Evolutionary conservation across 2,797 vertebrate genomes (phyloP).

Genomic region (Vespertilio murinus): DNA sequence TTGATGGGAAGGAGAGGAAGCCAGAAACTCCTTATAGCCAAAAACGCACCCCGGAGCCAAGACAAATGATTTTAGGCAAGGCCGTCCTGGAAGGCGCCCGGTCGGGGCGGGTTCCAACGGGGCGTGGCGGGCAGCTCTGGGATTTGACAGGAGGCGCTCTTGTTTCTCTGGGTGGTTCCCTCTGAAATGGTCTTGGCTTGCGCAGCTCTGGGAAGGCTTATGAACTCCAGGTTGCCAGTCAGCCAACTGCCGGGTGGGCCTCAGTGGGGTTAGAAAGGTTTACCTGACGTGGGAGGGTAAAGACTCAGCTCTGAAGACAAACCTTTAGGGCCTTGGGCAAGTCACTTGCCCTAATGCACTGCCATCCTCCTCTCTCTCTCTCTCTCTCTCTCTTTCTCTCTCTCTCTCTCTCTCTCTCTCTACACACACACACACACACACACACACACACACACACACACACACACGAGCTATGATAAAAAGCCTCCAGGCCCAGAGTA

Average conservation of each 20-base stretch:
- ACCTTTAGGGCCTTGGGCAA: not conserved
- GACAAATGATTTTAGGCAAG: conserved; percentile 71
- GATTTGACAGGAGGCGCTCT: conserved; percentile 44
- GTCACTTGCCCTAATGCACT: not conserved
- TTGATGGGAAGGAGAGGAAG: conserved; percentile 73
- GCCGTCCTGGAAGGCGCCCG: conserved; percentile 69
- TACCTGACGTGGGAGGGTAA: not conserved
- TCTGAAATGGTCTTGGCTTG: conserved; percentile 16
- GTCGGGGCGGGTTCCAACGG: conserved; percentile 74
- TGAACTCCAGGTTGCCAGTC: not conserved
- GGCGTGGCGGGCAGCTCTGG: conserved; percentile 44
- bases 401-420: not conserved
- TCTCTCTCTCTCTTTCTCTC: not conserved
- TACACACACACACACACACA: not conserved
- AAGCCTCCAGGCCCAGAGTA: not conserved
- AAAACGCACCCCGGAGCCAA: conserved; percentile 75
- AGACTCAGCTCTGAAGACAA: not conserved
- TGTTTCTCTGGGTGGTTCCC: conserved; percentile 48
- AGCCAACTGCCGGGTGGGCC: not conserved
- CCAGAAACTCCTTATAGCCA: conserved; percentile 81
- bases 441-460: not conserved
- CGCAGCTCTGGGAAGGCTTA: not conserved
- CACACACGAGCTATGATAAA: not conserved
- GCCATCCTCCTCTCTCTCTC: not conserved
- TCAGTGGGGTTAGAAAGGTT: not conserved